Percentiles rank a stretch among this genome's conserved stretches.
Conservation (phyloP, 2,113 vertebrate genomes). For the Podarcis cretensis region DNA sequence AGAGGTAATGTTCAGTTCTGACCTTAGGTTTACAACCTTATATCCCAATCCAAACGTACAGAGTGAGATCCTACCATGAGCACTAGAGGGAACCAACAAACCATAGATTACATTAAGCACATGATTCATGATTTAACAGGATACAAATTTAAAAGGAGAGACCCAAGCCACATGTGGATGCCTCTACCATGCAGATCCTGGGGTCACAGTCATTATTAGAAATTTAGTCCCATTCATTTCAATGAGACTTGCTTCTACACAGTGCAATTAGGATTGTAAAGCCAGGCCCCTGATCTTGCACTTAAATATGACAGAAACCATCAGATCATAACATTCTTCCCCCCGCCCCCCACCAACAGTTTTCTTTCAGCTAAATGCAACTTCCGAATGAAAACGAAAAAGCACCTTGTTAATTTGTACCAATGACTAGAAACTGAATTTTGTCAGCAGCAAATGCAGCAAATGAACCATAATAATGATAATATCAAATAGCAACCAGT, state of each 20-base stretch:
- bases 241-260: neutral
- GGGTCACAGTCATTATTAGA: neutral
- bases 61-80: neutral
- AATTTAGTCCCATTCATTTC: neutral
- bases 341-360: neutral
- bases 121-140: neutral
- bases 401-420: slow-evolving; percentile 12
- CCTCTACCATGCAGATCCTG: neutral
- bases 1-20: neutral
- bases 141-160: neutral
- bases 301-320: neutral
- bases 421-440: slow-evolving; percentile 2
- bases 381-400: slow-evolving; percentile 24
- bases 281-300: neutral
- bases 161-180: neutral
- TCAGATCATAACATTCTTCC: neutral
- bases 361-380: neutral
- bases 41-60: neutral
- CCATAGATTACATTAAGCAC: neutral
- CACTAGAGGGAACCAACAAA: slow-evolving; percentile 20
- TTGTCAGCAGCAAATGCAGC: neutral
- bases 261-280: neutral
- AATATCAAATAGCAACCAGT: neutral
- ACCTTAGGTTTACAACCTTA: neutral
- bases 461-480: slow-evolving; percentile 16